Percentiles rank a stretch among this genome's conserved stretches.
These are phyloP conservation scores for Nestor notabilis DNA, from an alignment of 2,113 vertebrate genomes.

Conservation along the genomic window DNA sequence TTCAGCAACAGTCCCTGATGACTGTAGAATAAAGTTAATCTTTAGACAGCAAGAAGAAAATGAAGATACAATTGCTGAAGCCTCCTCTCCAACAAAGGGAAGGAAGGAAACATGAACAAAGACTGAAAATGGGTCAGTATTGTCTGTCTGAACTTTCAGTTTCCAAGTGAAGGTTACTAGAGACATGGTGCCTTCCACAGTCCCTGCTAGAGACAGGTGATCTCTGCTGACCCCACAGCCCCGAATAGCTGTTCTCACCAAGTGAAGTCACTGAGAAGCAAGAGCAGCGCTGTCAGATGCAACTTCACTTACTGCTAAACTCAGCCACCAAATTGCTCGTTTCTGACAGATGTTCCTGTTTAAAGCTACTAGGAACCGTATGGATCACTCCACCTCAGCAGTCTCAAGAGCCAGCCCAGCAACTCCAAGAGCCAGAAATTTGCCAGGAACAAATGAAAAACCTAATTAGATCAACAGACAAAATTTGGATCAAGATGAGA, in stretches of 20 bases:
- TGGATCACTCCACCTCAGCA: constrained; percentile 43
- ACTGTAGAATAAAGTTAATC: background rate
- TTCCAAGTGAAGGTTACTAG: background rate
- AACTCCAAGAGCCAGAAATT: constrained; percentile 44
- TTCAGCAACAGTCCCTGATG: background rate
- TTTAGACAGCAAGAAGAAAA: background rate
- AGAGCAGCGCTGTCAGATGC: background rate
- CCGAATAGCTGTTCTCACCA: background rate
- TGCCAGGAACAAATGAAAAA: constrained; percentile 43
- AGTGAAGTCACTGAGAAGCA: background rate
- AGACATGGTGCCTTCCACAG: background rate
- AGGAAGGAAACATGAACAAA: background rate
- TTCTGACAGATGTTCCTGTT: constrained; percentile 68
- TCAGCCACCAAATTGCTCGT: background rate
- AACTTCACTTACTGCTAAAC: background rate
- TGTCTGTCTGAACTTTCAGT: background rate
- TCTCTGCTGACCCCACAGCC: background rate
- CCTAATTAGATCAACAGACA: constrained; percentile 47
- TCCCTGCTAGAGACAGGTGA: background rate
- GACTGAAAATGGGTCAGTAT: background rate
- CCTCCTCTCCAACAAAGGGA: background rate
- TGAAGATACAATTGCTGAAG: background rate
- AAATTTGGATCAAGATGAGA: constrained; percentile 11
- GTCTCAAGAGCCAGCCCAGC: constrained; percentile 35
- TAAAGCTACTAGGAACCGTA: constrained; percentile 35